Conservation (phyloP, 2,113 vertebrate species). For the Excalfactoria chinensis region DNA sequence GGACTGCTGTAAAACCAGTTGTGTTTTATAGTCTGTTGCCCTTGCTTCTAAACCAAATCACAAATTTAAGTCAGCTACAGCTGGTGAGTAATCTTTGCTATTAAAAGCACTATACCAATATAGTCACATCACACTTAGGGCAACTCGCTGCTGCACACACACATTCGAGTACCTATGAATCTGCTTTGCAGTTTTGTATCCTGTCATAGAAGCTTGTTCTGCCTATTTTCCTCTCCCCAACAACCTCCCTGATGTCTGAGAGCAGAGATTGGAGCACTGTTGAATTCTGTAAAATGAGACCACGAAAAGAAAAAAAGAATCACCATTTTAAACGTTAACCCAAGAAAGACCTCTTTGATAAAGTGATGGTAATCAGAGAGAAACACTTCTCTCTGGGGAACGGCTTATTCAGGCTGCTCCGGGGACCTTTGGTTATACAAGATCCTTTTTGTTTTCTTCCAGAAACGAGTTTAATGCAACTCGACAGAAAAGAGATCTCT, state of each 20-base stretch:
- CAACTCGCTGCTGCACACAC: neutral
- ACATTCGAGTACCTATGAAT: neutral
- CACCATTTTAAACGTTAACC: conserved; percentile 74
- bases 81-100: neutral
- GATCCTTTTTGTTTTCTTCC: conserved; percentile 86
- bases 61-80: neutral
- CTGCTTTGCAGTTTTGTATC: neutral
- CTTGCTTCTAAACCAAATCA: conserved; percentile 16
- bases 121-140: neutral
- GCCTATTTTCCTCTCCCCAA: neutral
- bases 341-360: conserved; percentile 85
- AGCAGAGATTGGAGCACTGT: conserved; percentile 37
- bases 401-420: conserved; percentile 78
- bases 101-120: neutral
- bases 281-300: conserved; percentile 74
- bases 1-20: neutral
- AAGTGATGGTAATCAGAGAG: conserved; percentile 79
- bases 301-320: neutral
- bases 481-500: conserved; percentile 96
- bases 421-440: conserved; percentile 83
- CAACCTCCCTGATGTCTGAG: conserved; percentile 47
- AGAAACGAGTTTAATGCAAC: conserved; percentile 95
- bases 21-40: neutral
- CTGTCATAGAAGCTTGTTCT: conserved; percentile 38
- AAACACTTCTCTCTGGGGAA: conserved; percentile 77